A percentile compares a stretch with the other conserved stretches of the same genome.
phyloP scores from a whole-genome alignment of 2,113 vertebrate species.

The Epinephelus lanceolatus region DNA sequence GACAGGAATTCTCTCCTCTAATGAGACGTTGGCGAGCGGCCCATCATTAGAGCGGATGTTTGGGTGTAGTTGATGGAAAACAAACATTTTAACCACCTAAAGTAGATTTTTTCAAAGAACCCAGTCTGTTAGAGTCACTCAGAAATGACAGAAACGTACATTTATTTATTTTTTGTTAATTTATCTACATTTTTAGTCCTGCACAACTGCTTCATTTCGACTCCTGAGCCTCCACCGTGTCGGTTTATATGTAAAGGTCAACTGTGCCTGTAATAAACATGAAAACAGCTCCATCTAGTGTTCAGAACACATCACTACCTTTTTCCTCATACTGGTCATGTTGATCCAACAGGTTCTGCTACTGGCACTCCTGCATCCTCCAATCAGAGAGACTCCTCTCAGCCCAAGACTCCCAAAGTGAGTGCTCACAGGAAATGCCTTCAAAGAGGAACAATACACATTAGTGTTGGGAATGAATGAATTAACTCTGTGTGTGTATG shows the following conservation, averaged over 20 bases:
- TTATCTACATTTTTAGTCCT: neutral
- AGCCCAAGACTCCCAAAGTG: conserved; percentile 75
- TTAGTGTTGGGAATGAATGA: neutral
- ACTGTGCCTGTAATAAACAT: neutral
- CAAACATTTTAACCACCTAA: neutral
- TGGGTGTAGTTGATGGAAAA: neutral
- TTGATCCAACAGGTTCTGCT: conserved; percentile 51
- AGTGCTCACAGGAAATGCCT: conserved; percentile 13
- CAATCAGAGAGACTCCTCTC: conserved; percentile 69
- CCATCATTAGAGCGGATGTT: neutral
- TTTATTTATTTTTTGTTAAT: neutral
- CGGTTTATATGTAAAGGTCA: too few species aligned
- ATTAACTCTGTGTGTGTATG: neutral
- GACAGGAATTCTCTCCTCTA: conserved; percentile 9
- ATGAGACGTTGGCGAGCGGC: neutral
- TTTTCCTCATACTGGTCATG: neutral
- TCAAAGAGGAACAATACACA: rapidly evolving
- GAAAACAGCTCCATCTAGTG: conserved; percentile 62
- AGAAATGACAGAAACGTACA: neutral
- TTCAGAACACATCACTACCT: neutral
- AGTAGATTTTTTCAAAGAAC: neutral
- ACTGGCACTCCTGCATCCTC: conserved; percentile 32
- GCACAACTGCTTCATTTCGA: neutral
- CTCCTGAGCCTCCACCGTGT: neutral
- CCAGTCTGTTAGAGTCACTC: neutral